Base-by-base conservation (phyloP, 1,140 invertebrate genomes). In the Cephus cinctus region DNA sequence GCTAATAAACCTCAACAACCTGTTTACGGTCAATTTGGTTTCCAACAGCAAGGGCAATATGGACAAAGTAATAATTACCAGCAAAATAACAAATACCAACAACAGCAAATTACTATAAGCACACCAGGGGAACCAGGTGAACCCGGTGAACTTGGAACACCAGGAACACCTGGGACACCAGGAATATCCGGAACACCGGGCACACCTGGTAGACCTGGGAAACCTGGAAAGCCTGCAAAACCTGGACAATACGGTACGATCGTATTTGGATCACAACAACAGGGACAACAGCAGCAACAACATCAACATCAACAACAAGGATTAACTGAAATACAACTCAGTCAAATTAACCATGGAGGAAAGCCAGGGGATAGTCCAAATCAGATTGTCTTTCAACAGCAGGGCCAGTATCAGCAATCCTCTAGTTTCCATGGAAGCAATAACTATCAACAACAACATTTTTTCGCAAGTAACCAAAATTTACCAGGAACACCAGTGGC, bases 61-160 rank as follows among this genome's bases (percentile, higher is more conserved):
- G 25, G n/a, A 27, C 25, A n/a, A 27, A 27, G 6, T 27, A 27
- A 6, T n/a, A n/a, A 27, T n/a, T 27, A 27, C 25, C 6, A 27
- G 25, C 25, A n/a, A n/a, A 27, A 27, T n/a, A 8, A 27, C 25
- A n/a, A 27, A 6, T 8, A 27, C 25, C n/a, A 27, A 6, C 6
- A 27, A 6, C 25, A 8, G 25, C 25, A 27, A n/a, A n/a, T n/a
- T n/a, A n/a, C n/a, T n/a, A n/a, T n/a, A n/a, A n/a, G 38, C 18
- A 19, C 34, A 31, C 46, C 68, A 67, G 68, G 68, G 69, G 67
- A 65, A 59, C 65, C 61, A 61, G 64, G 57, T 22, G 11, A 56
- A 52, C 45, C 47, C 47, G 32, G 57, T 53, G 31, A 54, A 35
- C 36, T 38, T 11, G 45, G 50, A 8, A 30, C 23, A 31, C 38